Evolutionary conservation across 2,888 invertebrate genomes (phyloP).

Genomic region (Celastrina argiolus): DNA sequence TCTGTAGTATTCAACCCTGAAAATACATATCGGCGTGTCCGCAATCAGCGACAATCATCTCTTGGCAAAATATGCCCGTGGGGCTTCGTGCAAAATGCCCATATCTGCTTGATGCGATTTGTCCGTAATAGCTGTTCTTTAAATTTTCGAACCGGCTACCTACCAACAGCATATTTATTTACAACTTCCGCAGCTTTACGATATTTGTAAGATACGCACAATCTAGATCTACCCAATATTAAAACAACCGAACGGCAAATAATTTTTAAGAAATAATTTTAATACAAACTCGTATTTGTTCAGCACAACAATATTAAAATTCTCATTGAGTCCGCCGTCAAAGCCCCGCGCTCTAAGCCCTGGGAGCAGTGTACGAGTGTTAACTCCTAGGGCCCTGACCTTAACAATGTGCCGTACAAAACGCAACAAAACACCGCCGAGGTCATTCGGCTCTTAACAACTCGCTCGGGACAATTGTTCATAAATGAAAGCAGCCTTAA

Average conservation of each 20-base stretch:
- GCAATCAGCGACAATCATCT: conserved; percentile 12
- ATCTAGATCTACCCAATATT: too few species aligned
- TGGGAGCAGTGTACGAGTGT: conserved; percentile 29
- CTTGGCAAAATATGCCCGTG: conserved; percentile 10
- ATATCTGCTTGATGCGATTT: background rate
- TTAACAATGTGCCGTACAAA: conserved; percentile 33
- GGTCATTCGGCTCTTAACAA: conserved; percentile 25
- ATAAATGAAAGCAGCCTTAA: conserved; percentile 4
- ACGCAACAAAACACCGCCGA: conserved; percentile 31
- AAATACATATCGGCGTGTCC: background rate
- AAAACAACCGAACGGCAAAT: background rate
- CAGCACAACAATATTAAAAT: conserved; percentile 15
- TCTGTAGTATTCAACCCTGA: background rate
- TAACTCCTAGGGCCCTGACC: conserved; percentile 33
- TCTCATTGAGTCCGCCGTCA: conserved; percentile 27
- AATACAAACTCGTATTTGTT: conserved; percentile 1
- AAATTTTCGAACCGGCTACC: background rate
- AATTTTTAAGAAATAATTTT: background rate
- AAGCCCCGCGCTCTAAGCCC: conserved; percentile 27
- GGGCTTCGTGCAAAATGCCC: conserved; percentile 19
- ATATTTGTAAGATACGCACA: too few species aligned
- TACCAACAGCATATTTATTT: background rate
- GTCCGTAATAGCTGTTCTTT: background rate
- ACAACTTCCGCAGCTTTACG: too few species aligned
- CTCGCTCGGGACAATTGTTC: background rate